Evolutionary conservation across 1,140 invertebrate species (phyloP).

Genomic region (Oreohelix idahoensis): DNA sequence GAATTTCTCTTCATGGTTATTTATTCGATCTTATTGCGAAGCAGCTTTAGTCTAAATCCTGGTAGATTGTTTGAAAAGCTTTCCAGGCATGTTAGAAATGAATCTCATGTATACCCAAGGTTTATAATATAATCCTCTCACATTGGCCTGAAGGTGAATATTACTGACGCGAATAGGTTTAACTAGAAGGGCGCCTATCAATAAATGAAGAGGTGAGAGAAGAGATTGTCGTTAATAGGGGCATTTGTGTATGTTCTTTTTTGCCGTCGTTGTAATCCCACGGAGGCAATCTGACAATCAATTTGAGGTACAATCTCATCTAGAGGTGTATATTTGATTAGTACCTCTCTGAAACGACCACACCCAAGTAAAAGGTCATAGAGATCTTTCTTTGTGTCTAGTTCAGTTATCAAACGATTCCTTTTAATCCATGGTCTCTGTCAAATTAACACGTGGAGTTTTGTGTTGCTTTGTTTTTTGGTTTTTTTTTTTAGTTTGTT

Average conservation of each 20-base stretch:
- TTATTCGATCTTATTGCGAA: background rate
- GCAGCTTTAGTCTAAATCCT: background rate
- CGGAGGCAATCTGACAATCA: no score
- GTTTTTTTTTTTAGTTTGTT: no score
- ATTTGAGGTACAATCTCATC: no score
- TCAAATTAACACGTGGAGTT: no score
- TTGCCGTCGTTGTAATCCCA: background rate
- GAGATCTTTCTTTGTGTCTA: no score
- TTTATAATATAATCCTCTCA: background rate
- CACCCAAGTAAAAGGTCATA: no score
- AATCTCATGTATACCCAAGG: background rate
- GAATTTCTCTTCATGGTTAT: background rate
- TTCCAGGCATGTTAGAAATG: no score
- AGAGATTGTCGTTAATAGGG: background rate
- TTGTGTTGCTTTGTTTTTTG: no score
- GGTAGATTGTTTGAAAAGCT: conserved; percentile 6
- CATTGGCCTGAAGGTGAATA: background rate
- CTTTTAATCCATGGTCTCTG: no score
- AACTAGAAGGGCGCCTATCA: background rate
- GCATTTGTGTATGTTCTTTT: background rate
- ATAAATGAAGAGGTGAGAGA: background rate
- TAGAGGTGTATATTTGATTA: no score
- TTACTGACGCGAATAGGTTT: background rate
- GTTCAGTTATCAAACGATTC: no score
- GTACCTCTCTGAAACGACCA: no score